Evolutionary conservation across 2,888 invertebrate species (phyloP).

Genomic region (Lithosia quadra): DNA sequence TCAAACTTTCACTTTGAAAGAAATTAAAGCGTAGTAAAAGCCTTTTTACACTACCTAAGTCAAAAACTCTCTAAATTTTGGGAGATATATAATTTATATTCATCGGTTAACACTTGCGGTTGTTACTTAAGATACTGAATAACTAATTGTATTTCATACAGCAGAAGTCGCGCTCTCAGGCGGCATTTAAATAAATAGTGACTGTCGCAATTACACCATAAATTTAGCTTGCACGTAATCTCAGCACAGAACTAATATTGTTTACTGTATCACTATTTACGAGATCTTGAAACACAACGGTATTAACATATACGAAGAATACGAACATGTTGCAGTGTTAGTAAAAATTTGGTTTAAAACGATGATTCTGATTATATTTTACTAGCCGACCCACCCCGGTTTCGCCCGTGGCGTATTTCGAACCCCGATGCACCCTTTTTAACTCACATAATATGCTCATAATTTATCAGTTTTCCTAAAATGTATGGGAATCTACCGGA

Average conservation of each 20-base stretch:
- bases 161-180: background rate
- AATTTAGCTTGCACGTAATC: background rate
- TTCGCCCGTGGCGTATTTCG: too few relatives aligned
- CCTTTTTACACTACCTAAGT: background rate
- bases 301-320: background rate
- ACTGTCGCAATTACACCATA: background rate
- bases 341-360: background rate
- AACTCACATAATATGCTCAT: too few relatives aligned
- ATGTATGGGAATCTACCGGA: too few relatives aligned
- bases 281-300: background rate
- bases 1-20: too few relatives aligned
- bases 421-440: too few relatives aligned
- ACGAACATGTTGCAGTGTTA: too few relatives aligned
- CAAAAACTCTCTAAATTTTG: background rate
- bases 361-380: background rate
- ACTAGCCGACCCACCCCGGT: too few relatives aligned
- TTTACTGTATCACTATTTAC: background rate
- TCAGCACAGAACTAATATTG: background rate
- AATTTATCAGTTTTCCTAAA: too few relatives aligned
- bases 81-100: background rate
- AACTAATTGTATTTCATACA: background rate
- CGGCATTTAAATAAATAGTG: background rate
- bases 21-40: too few relatives aligned
- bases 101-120: background rate
- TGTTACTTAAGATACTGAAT: background rate